These are phyloP conservation scores for Chiridota heheva DNA, from an alignment of 35 echinoderm and acorn worm species.

Conservation along the genomic window DNA sequence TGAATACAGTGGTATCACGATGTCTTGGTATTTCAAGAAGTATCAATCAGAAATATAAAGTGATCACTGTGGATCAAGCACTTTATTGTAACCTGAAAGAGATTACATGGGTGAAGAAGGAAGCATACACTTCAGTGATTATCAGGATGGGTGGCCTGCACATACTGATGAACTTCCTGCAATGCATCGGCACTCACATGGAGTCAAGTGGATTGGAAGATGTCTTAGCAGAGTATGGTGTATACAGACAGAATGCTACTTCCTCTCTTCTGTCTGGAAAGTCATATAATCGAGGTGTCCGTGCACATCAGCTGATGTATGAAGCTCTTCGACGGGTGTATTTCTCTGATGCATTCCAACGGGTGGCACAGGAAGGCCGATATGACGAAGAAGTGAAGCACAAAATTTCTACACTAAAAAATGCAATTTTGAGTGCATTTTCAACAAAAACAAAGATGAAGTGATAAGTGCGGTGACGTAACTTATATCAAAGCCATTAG, in stretches of 20 bases:
- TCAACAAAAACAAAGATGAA: neutral
- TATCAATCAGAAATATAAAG: conserved; percentile 21
- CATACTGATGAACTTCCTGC: conserved; percentile 5
- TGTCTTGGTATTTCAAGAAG: no score
- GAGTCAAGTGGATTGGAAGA: conserved; percentile 20
- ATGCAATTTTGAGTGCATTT: no score
- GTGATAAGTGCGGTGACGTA: neutral
- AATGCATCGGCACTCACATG: conserved; percentile 10
- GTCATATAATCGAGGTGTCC: conserved; percentile 19
- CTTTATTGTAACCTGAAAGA: conserved; percentile 27
- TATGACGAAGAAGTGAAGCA: neutral
- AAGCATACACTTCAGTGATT: conserved; percentile 25
- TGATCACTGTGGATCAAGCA: conserved; percentile 31
- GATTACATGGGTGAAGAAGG: conserved; percentile 21
- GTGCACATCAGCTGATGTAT: neutral
- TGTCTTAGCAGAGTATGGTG: conserved; percentile 24
- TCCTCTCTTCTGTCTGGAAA: neutral
- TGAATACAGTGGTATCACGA: no score
- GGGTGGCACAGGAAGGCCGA: neutral
- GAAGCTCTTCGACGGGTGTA: no score
- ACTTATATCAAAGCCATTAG: neutral
- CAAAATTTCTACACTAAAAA: no score
- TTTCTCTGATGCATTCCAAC: neutral
- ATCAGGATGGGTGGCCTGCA: conserved; percentile 39
- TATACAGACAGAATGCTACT: neutral